phyloP scores from a whole-genome alignment of 2,797 vertebrate species.

The Leucoraja ocellata region DNA sequence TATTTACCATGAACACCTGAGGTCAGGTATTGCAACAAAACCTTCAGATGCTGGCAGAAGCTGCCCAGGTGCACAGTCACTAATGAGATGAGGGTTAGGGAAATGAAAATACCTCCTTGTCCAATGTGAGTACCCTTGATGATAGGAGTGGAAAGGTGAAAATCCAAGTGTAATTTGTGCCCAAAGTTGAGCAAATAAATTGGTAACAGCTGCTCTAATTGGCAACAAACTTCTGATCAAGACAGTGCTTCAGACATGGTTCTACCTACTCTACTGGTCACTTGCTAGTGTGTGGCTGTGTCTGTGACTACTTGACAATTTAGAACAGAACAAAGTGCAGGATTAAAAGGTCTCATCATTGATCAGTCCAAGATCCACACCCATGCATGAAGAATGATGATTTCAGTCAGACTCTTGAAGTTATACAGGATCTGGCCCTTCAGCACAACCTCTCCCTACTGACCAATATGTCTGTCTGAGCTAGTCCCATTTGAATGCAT shows the following conservation, averaged over 20 bases:
- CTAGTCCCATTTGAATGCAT: too few species aligned
- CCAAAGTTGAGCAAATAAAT: not conserved
- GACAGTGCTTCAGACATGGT: not conserved
- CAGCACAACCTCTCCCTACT: too few species aligned
- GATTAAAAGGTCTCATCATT: not conserved
- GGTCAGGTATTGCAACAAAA: not conserved
- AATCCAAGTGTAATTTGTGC: not conserved
- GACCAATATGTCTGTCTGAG: too few species aligned
- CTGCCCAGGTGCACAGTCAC: not conserved
- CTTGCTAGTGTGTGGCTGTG: not conserved
- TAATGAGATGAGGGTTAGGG: not conserved
- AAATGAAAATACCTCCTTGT: not conserved
- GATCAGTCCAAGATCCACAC: not conserved
- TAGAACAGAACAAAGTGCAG: not conserved
- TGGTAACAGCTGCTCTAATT: not conserved
- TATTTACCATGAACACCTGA: not conserved
- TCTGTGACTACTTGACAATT: not conserved
- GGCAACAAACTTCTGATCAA: not conserved
- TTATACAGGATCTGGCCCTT: too few species aligned
- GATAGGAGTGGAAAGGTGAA: not conserved
- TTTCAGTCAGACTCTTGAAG: not conserved
- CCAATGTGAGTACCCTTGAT: not conserved
- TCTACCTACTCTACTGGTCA: not conserved
- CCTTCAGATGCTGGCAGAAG: not conserved
- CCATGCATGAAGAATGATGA: not conserved